A percentile compares a stretch with the other conserved stretches of the same genome.
phyloP scores from a whole-genome alignment of 2,888 invertebrate species.

The Eucriotettix oculatus region DNA sequence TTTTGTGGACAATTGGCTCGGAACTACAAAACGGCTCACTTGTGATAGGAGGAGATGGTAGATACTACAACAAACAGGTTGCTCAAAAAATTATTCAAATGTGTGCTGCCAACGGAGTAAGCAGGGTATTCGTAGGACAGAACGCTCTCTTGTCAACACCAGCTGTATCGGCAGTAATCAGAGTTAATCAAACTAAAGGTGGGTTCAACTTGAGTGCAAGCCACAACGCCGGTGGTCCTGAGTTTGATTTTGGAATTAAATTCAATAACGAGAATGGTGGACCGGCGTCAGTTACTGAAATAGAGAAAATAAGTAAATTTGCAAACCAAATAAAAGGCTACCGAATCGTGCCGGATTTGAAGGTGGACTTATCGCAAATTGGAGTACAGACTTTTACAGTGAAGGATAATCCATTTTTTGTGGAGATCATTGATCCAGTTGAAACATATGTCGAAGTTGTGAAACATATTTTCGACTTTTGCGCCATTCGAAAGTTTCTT shows the following conservation, averaged over 20 bases:
- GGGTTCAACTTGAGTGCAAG: constrained; percentile 97
- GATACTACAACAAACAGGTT: constrained; percentile 79
- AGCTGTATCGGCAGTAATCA: constrained; percentile 87
- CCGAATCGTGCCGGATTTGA: constrained; percentile 58
- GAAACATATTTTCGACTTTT: constrained; percentile 95
- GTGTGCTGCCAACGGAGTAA: constrained; percentile 85
- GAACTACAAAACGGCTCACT: constrained; percentile 54
- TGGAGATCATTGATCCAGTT: constrained; percentile 85
- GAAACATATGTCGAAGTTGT: constrained; percentile 75
- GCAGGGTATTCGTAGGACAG: constrained; percentile 76
- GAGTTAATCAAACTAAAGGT: constrained; percentile 69
- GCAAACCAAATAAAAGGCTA: constrained; percentile 66
- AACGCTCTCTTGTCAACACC: constrained; percentile 95
- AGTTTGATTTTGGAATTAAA: constrained; percentile 97
- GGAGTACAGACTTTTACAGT: constrained; percentile 43
- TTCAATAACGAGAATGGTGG: constrained; percentile 96
- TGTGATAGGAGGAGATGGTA: constrained; percentile 95
- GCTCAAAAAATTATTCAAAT: constrained; percentile 81
- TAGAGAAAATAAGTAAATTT: constrained; percentile 70
- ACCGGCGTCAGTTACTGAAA: constrained; percentile 83
- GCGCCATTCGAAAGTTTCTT: constrained; percentile 53
- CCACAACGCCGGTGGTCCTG: constrained; percentile 97
- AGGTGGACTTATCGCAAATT: constrained; percentile 56
- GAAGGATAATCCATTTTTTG: constrained; percentile 52
- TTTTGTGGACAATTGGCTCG: constrained; percentile 64